Evolutionary conservation across 2,888 invertebrate genomes (phyloP), one percentile per base, ranked within the genome.

Genomic region (Dolichomitus sp.): DNA sequence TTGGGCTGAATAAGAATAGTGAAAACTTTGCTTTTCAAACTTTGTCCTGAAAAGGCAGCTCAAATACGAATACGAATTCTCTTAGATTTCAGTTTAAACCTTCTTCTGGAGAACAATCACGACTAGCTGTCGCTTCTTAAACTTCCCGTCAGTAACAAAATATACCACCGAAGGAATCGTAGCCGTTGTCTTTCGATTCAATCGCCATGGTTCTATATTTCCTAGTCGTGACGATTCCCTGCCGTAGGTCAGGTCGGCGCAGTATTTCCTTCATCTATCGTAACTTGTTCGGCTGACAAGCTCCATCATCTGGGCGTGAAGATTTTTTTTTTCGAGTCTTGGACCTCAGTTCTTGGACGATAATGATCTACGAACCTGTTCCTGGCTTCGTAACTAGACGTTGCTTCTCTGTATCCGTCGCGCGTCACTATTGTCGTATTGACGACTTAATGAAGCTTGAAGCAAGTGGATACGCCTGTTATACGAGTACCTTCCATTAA

Each of bases 391-490:
- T 74, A 52, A 52, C 33, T n/a, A 19, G 27, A 76, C 17, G 48
- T 1, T 37, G 45, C 17, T 77, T 57, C n/a, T 40, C 70, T 52
- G 27, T 4, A 52, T 48, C n/a, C 37, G 23, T 57, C 57, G 63
- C 33, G 7, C 50, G 45, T 73, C 37, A 19, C 37, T 14, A 73
- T 61, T 73, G 80, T 77, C 77, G 45, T 84, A 68, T 50, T 79
- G 45, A 66, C 30, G 79, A 81, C 45, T 85, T 73, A 80, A 84
- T 83, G 81, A 83, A 78, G 65, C 83, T 81, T 69, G 82, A 69
- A 79, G 59, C 82, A 83, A 70, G 83, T 83, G 73, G 61, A 73
- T 75, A 19, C 30, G 37, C 45, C 30, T 5, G 33, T 11, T 33
- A 30, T 7, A 9, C 27, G 40, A 48, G 23, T 4, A 9, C 7